Conservation (phyloP, 2,888 invertebrate genomes). For the Aspidiotus rigidus region DNA sequence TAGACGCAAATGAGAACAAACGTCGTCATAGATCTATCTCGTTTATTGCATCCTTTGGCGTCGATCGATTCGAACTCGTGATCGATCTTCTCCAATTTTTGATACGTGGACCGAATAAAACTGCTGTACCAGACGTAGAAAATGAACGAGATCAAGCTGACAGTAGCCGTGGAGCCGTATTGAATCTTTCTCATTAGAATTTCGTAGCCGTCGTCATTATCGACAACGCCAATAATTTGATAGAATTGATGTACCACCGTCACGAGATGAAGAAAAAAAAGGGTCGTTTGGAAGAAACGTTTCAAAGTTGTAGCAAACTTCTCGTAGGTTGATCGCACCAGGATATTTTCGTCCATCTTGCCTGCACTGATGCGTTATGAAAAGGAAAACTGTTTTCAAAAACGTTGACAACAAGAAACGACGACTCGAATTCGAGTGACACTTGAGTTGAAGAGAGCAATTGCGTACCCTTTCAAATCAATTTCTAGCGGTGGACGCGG, state of each 20-base stretch:
- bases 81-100: conserved; percentile 7
- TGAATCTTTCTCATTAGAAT: conserved; percentile 19
- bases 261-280: neutral
- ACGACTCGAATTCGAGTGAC: too few relatives aligned
- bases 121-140: conserved; percentile 19
- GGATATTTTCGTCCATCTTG: too few relatives aligned
- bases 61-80: conserved; percentile 16
- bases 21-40: neutral
- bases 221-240: conserved; percentile 10
- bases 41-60: neutral
- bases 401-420: too few relatives aligned
- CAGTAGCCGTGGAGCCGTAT: conserved; percentile 7
- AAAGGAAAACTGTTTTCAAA: too few relatives aligned
- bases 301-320: too few relatives aligned
- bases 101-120: neutral
- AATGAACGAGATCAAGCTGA: conserved; percentile 20
- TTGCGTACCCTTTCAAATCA: too few relatives aligned
- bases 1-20: neutral
- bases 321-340: too few relatives aligned
- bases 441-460: too few relatives aligned
- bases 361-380: too few relatives aligned
- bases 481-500: too few relatives aligned
- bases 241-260: conserved; percentile 9
- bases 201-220: conserved; percentile 1
- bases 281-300: too few relatives aligned